These are phyloP conservation scores for Andrena chrysosceles DNA, from an alignment of 2,888 invertebrate genomes.

Conservation along the genomic window DNA sequence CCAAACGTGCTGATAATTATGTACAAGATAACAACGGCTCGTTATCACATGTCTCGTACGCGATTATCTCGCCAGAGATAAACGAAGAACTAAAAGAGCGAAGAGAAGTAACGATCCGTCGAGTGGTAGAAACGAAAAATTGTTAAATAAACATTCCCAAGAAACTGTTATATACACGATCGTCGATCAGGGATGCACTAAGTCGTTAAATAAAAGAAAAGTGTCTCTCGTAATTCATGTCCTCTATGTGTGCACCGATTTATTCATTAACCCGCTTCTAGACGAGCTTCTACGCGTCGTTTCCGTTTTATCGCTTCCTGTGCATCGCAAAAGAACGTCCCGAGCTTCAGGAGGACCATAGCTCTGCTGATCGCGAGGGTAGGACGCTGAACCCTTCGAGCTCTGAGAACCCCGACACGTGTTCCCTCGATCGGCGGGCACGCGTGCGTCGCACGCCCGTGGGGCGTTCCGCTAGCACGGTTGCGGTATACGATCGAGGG, in stretches of 20 bases:
- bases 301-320: slow-evolving; percentile 41
- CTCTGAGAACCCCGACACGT: no score
- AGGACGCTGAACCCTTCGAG: no score
- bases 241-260: slow-evolving; percentile 64
- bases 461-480: no score
- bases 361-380: no score
- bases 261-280: slow-evolving; percentile 74
- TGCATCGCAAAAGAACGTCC: slow-evolving; percentile 58
- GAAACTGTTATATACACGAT: slow-evolving; percentile 2
- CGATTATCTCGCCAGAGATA: no score
- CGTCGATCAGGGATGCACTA: neutral
- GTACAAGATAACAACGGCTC: slow-evolving; percentile 28
- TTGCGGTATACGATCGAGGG: no score
- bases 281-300: slow-evolving; percentile 58
- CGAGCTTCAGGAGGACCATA: slow-evolving; percentile 39
- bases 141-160: slow-evolving; percentile 66
- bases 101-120: slow-evolving; percentile 1
- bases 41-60: neutral
- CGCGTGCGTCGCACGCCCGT: no score
- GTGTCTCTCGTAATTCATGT: slow-evolving; percentile 22
- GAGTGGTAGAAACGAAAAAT: slow-evolving; percentile 25
- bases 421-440: no score
- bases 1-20: slow-evolving; percentile 54
- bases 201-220: slow-evolving; percentile 1
- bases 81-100: no score